These are phyloP conservation scores for Leptinotarsa peninsularis DNA, from an alignment of 2,888 invertebrate genomes.

Conservation along the genomic window DNA sequence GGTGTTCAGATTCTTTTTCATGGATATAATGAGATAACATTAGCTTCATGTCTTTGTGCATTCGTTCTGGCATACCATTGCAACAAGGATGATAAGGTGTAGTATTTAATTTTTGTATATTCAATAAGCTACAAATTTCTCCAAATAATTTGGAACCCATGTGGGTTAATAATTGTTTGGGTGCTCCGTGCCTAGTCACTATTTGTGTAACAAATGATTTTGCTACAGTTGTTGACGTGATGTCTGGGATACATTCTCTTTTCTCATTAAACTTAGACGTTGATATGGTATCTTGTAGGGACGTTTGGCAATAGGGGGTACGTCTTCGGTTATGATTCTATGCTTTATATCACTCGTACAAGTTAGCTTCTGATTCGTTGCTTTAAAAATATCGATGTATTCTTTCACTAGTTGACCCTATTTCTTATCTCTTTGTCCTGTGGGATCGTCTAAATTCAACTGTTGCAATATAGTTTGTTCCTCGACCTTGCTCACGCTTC, in stretches of 20 bases:
- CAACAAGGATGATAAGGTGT: slow-evolving; percentile 1
- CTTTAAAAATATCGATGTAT: slow-evolving; percentile 17
- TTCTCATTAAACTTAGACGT: neutral
- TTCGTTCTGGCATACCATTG: neutral
- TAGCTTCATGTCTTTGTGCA: slow-evolving; percentile 1
- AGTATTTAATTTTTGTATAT: neutral
- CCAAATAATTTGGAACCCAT: neutral
- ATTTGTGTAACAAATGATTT: slow-evolving; percentile 29
- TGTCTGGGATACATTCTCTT: slow-evolving; percentile 30
- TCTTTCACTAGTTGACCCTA: slow-evolving; percentile 13
- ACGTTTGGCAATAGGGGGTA: slow-evolving; percentile 20
- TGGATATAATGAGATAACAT: neutral
- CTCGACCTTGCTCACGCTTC: neutral
- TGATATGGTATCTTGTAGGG: slow-evolving; percentile 25
- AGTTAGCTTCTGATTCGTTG: slow-evolving; percentile 22
- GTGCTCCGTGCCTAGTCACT: slow-evolving; percentile 26
- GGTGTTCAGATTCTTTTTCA: neutral
- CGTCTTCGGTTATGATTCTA: slow-evolving; percentile 36
- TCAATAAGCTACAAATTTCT: neutral
- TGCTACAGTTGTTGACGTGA: slow-evolving; percentile 41
- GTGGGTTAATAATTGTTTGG: neutral
- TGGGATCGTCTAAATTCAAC: neutral
- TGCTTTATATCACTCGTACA: slow-evolving; percentile 22
- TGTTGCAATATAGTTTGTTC: slow-evolving; percentile 16
- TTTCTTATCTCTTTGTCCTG: slow-evolving; percentile 1